Evolutionary conservation across 2,113 vertebrate species (phyloP).

Genomic region (Nothoprocta pentlandii): DNA sequence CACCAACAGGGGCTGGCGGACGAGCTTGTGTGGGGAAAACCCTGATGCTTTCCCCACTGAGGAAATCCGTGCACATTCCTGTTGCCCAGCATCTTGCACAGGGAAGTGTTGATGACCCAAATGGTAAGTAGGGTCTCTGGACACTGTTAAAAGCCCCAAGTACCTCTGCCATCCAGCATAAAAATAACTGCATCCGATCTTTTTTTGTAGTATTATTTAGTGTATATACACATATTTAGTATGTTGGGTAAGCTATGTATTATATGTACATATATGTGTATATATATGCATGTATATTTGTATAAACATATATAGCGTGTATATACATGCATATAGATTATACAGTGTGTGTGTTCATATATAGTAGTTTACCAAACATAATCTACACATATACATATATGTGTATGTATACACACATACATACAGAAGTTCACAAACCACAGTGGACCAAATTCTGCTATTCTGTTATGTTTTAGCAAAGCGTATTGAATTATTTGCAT

Average conservation of each 20-base stretch:
- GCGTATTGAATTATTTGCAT: background rate
- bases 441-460: background rate
- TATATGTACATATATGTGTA: no score
- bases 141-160: background rate
- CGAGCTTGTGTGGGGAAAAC: background rate
- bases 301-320: no score
- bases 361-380: no score
- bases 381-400: no score
- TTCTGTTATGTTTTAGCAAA: background rate
- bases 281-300: no score
- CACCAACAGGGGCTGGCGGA: background rate
- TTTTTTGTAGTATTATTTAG: no score
- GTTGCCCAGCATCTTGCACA: background rate
- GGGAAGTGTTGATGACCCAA: background rate
- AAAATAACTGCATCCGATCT: background rate
- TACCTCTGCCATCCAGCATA: background rate
- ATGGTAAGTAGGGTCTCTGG: background rate
- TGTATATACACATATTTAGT: no score
- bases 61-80: background rate
- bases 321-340: no score
- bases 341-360: no score
- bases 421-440: background rate
- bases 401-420: no score
- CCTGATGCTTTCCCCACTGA: background rate
- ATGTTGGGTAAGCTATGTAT: no score